Conservation (phyloP, 2,888 invertebrate genomes). For the Limnephilus lunatus region DNA sequence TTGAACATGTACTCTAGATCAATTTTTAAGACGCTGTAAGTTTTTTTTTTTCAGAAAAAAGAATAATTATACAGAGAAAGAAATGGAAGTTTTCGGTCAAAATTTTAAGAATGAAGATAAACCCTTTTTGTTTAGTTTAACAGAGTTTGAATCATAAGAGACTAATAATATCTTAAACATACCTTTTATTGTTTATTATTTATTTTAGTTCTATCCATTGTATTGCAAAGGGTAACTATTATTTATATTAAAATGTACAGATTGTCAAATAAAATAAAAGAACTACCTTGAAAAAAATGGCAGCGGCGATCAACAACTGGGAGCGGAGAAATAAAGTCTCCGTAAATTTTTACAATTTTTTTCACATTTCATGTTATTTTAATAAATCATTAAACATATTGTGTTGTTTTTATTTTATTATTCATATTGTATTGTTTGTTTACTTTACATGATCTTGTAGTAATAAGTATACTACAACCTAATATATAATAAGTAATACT, state of each 20-base stretch:
- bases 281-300: not conserved
- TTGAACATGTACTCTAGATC: not conserved
- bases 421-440: not conserved
- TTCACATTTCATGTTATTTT: not conserved
- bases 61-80: constrained; percentile 6
- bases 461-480: not conserved
- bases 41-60: constrained; percentile 43
- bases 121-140: constrained; percentile 32
- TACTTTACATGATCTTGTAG: not conserved
- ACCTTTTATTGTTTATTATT: not conserved
- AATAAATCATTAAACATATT: not conserved
- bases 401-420: not conserved
- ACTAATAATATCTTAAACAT: not conserved
- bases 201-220: not conserved
- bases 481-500: not conserved
- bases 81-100: constrained; percentile 5
- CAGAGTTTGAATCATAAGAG: not conserved
- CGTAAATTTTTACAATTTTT: not conserved
- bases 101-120: constrained; percentile 20
- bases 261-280: not conserved
- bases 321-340: not conserved
- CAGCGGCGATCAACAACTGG: not conserved
- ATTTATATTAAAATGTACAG: not conserved
- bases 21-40: not conserved
- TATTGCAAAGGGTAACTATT: not conserved